Conservation (phyloP, 2,113 vertebrate species). For the Nannospalax galili region DNA sequence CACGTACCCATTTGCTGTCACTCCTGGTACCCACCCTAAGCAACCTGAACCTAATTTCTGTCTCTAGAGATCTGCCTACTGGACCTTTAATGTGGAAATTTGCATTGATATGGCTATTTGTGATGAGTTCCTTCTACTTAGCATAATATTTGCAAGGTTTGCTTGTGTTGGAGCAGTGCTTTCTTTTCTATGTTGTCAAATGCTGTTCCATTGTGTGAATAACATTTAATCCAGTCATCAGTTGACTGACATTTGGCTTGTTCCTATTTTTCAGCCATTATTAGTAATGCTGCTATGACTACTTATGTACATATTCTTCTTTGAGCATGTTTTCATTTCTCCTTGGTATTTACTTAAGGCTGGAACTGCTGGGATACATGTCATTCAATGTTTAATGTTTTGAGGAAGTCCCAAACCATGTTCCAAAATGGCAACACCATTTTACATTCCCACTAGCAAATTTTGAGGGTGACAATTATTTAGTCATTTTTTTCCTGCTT, state of each 20-base stretch:
- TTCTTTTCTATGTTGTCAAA: neutral
- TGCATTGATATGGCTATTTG: neutral
- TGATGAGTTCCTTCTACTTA: neutral
- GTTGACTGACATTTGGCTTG: neutral
- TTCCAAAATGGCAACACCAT: neutral
- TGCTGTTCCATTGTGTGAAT: neutral
- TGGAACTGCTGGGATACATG: neutral
- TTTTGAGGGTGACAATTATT: neutral
- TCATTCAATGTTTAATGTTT: neutral
- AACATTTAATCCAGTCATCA: neutral
- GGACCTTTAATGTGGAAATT: neutral
- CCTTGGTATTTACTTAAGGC: neutral
- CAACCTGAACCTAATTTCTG: neutral
- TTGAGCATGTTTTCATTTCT: constrained; percentile 8
- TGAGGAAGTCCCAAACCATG: neutral
- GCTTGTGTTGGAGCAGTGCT: neutral
- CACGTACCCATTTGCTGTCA: neutral
- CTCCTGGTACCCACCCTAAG: rapidly evolving
- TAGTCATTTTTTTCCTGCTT: neutral
- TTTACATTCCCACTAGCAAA: neutral
- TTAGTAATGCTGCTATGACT: neutral
- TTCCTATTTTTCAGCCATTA: neutral
- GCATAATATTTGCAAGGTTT: neutral
- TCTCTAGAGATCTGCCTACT: neutral
- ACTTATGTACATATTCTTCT: neutral